Evolutionary conservation across 2,888 invertebrate genomes (phyloP).

Genomic region (Troilus luridus): DNA sequence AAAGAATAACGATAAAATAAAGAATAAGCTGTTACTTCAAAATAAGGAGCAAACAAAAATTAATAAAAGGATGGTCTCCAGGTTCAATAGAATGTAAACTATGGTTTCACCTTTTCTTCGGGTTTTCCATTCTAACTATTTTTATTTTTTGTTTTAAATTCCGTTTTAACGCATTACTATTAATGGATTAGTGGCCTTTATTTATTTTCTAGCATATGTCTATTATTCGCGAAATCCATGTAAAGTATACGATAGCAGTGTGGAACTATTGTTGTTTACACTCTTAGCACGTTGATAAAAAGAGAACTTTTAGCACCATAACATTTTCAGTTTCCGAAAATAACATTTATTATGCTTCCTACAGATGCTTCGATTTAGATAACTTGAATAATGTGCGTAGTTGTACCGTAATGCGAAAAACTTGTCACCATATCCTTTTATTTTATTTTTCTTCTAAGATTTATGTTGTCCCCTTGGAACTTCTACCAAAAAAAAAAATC

Average conservation of each 20-base stretch:
- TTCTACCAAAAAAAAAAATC: constrained; percentile 18
- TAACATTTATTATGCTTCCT: not conserved
- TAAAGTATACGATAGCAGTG: not conserved
- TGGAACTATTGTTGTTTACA: not conserved
- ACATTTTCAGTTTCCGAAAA: not conserved
- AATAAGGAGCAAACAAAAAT: no score
- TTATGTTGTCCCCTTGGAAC: not conserved
- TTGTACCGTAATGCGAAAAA: constrained; percentile 20
- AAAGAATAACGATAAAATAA: no score
- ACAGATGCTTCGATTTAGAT: not conserved
- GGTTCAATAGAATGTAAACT: no score
- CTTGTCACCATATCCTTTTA: not conserved
- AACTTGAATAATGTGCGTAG: constrained; percentile 21
- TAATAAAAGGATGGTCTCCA: no score
- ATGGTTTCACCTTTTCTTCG: no score
- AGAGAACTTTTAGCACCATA: not conserved
- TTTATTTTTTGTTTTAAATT: no score
- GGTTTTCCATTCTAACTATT: no score
- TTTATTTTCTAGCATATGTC: no score
- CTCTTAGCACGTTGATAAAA: not conserved
- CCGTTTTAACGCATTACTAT: no score
- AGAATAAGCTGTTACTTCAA: no score
- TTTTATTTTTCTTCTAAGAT: not conserved
- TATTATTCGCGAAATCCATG: no score
- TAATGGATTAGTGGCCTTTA: no score